These are phyloP conservation scores for Rhynchopsitta pachyrhyncha DNA, from an alignment of 2,113 vertebrate genomes.

Conservation along the genomic window DNA sequence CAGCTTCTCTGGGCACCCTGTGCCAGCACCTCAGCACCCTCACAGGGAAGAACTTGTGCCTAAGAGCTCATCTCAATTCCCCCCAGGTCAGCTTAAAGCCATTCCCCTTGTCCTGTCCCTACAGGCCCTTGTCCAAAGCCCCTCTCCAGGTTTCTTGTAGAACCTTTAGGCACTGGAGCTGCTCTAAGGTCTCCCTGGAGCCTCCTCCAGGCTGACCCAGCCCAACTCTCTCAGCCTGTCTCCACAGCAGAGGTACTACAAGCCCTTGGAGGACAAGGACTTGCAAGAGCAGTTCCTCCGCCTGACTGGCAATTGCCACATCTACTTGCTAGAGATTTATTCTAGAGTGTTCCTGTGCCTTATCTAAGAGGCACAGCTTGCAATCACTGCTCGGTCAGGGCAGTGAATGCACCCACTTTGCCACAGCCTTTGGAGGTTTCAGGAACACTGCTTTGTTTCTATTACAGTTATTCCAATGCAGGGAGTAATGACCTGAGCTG, in stretches of 20 bases:
- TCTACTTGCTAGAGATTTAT: background rate
- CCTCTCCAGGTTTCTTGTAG: background rate
- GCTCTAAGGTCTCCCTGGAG: background rate
- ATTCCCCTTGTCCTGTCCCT: too few species aligned
- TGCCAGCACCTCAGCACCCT: too few species aligned
- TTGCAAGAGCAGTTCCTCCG: background rate
- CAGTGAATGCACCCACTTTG: rapidly evolving
- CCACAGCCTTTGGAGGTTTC: background rate
- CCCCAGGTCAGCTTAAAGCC: too few species aligned
- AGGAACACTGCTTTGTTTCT: background rate
- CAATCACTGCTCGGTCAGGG: background rate
- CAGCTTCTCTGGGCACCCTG: too few species aligned
- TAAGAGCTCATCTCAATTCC: too few species aligned
- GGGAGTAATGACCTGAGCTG: background rate
- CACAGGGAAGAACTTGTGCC: too few species aligned
- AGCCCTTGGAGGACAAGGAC: background rate
- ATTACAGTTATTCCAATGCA: rapidly evolving
- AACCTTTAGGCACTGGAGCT: background rate
- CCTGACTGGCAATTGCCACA: background rate
- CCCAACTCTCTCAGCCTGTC: background rate
- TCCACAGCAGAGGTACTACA: background rate
- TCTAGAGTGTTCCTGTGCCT: background rate
- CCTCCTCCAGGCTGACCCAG: background rate
- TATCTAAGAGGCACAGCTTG: background rate
- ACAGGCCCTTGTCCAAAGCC: background rate